Base-by-base conservation (phyloP, 2,888 invertebrate species). In the Synanthedon vespiformis region DNA sequence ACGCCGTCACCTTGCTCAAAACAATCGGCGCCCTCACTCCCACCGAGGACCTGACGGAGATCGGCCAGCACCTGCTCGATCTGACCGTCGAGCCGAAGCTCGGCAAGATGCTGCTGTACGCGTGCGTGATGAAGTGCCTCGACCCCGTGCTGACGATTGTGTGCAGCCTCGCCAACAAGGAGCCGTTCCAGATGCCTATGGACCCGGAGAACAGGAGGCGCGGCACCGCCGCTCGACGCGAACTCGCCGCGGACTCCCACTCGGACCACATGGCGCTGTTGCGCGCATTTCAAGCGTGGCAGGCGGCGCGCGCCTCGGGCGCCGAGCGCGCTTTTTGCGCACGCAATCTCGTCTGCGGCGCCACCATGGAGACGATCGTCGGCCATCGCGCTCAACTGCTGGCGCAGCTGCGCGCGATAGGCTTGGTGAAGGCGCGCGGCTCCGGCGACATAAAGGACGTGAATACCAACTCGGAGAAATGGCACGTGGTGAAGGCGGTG, bases 71-170 rank as follows among this genome's bases (percentile, higher is more conserved):
- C 70, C 83, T 99, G 51, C 89, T 97, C n/a, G 96, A 97, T 71
- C 81, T 99, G 50, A 96, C 98, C 0, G 89, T 99, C 1, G 97
- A 98, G 64, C 98, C 98, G 0, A 92, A 94, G 61, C 83, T 97
- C 49, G 97, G 95, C 4, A 97, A 98, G 78, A 95, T 96, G 92
- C 80, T 99, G 55, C 65, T 99, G 0, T 96, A 95, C 72, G 92
- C 95, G 1, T 91, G 96, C 47, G 93, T 97, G 3, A 90, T 98
- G 60, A 95, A 95, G 74, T 99, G 99, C 74, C 84, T 98, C 40
- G 96, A 97, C 74, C 98, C 98, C 1, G 89, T 99, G 40, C 81
- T 97, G 53, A 97, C 97, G 1, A 93, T 99, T 47, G 95, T 95
- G 0, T 94, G 97, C 69, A 91, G 93, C 58, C 88, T 98, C 60